Evolutionary conservation across 2,797 vertebrate genomes (phyloP), one percentile per base, ranked within the genome.

Genomic region (Myotis daubentonii): DNA sequence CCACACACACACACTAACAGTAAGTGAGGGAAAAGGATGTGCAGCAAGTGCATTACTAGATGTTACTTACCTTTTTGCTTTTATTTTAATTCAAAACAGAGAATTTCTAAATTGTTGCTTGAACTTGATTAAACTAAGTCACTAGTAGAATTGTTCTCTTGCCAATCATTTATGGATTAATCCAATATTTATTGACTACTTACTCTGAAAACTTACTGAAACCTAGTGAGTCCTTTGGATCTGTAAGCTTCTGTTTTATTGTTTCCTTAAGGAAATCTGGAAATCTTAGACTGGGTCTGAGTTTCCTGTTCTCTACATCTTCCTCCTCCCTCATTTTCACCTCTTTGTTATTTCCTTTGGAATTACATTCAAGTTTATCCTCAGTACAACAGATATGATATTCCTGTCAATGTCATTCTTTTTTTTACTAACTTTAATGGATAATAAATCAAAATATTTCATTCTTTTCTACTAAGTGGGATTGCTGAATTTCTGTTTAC

Each of bases 71-170:
- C 51, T 66, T 81, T 89, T 76, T 89, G 23, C 4, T 94, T 92
- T 89, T 53, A 51, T 87, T 92, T 91, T 87, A 76, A 74, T 62
- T 78, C 36, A 91, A 1, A 47, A 82, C 22, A 78, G 7, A 33
- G 15, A 66, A 30, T 88, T 90, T 83, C 25, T 55, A 53, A 71
- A 66, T 8, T 87, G 36, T 1, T 62, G 8, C n/a, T 76, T 49
- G 28, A 71, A 75, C 7, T 53, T 91, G 41, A 92, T 74, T 95
- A 84, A 92, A 81, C 17, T n/a, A 30, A 83, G 25, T 68, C 10
- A 28, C 38, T 89, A n/a, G 60, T 89, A 60, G 23, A 81, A 78
- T 78, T 92, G 75, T 91, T 75, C 75, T 93, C 28, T 86, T 89
- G 47, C 60, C 41, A 72, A 3, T 71, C 36, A 80, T 87, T 86